Conservation (phyloP, 2,888 invertebrate species). For the Pristionchus fissidentatus region DNA sequence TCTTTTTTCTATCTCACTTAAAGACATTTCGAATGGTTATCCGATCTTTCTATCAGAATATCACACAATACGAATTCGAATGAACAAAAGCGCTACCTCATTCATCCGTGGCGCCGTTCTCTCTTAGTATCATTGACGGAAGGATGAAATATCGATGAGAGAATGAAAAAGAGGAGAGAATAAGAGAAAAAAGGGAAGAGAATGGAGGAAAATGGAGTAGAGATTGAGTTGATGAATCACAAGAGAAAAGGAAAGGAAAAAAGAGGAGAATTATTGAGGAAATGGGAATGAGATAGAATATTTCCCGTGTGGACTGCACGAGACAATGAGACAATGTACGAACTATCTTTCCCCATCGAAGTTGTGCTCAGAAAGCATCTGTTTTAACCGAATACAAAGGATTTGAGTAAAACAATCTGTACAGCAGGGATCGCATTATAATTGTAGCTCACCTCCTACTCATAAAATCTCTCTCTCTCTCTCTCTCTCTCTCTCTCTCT, state of each 20-base stretch:
- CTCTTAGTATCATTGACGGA: background rate
- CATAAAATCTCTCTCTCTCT: too few relatives aligned
- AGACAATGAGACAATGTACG: background rate
- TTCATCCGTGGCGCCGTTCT: too few relatives aligned
- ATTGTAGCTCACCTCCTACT: too few relatives aligned
- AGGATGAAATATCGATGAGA: background rate
- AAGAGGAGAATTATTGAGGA: background rate
- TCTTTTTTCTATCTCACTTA: too few relatives aligned
- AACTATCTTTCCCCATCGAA: background rate
- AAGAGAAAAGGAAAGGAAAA: background rate
- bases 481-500: background rate
- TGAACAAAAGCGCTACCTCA: too few relatives aligned
- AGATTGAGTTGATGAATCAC: conserved; percentile 9
- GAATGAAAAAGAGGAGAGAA: background rate
- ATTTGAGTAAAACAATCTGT: background rate
- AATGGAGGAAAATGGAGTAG: conserved; percentile 3
- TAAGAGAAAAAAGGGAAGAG: background rate
- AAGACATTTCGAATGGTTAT: too few relatives aligned
- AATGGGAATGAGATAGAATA: background rate
- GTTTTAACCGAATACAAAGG: background rate
- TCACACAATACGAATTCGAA: too few relatives aligned
- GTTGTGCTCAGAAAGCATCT: background rate
- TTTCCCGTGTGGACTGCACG: background rate
- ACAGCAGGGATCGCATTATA: too few relatives aligned
- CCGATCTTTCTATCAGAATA: too few relatives aligned